Evolutionary conservation across 2,888 invertebrate genomes (phyloP).

Genomic region (Eupithecia vulgata): DNA sequence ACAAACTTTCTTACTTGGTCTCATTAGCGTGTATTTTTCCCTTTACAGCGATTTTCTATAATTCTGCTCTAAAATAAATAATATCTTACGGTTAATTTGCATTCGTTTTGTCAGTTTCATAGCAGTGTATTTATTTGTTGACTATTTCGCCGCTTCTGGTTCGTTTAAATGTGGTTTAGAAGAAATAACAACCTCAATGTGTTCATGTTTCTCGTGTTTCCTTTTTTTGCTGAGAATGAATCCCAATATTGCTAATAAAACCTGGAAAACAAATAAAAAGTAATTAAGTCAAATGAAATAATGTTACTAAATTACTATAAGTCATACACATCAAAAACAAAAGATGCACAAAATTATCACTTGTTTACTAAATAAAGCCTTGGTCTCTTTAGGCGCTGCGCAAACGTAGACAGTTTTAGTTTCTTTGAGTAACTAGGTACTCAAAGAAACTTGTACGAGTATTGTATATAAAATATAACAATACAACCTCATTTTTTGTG

Average conservation of each 20-base stretch:
- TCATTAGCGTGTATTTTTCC: conserved; percentile 39
- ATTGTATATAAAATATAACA: no score
- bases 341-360: no score
- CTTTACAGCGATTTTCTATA: conserved; percentile 38
- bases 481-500: no score
- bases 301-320: neutral
- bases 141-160: neutral
- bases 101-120: neutral
- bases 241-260: conserved; percentile 25
- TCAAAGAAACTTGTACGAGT: no score
- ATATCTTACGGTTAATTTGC: conserved; percentile 17
- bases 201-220: conserved; percentile 19
- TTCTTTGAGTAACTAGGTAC: no score
- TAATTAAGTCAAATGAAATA: neutral
- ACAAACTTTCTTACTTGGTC: conserved; percentile 27
- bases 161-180: neutral
- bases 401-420: no score
- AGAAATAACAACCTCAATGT: conserved; percentile 12
- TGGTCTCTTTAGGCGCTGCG: no score
- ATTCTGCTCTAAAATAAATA: conserved; percentile 23
- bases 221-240: conserved; percentile 19
- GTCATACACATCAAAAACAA: no score
- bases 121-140: neutral
- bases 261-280: conserved; percentile 29
- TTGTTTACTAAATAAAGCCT: no score